Base-by-base conservation (phyloP, 2,888 invertebrate genomes). In the Noctua janthina region DNA sequence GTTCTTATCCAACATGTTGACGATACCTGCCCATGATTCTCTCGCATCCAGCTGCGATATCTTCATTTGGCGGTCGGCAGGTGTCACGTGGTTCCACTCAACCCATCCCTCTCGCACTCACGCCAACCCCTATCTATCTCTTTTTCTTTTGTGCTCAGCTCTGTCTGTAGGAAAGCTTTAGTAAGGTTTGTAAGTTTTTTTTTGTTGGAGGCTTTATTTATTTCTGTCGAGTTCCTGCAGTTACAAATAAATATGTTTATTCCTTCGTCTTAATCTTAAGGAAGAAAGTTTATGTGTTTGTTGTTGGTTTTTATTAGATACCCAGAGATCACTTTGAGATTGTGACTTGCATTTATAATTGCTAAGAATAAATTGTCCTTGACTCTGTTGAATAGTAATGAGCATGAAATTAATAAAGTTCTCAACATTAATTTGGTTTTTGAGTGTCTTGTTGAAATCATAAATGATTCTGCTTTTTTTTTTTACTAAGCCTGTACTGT, bases 51-150 rank as follows among this genome's bases (percentile, higher is more conserved):
- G 96, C 96, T 96, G 96, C 96, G 96, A 96, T 96, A 95, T 97
- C 97, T 97, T 96, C 96, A 97, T 97, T 96, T 96, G 96, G 95
- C 94, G 94, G 96, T 92, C 95, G 94, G 96, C 96, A 97, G 96
- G 96, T 97, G 97, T 96, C 96, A 96, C 96, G 96, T 95, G 96
- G 95, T 92, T 83, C 89, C 87, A 80, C 76, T 90, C 89, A 78
- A 85, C 81, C 67, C 85, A 11, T 94, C 95, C 79, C 92, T 75
- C 81, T 95, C 92, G 10, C 84, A 88, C 94, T 43, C 76, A 29
- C 5, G 49, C 54, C 11, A 72, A 81, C 77, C 76, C 76, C 76
- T 92, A 88, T 87, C 62, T 49, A 88, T 75, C 43, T 95, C 94
- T 90, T 88, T 95, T 91, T 85, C 93, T 93, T 95, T 95, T 94